Conservation (phyloP, 2,113 vertebrate genomes). For the Malaclemys terrapin region DNA sequence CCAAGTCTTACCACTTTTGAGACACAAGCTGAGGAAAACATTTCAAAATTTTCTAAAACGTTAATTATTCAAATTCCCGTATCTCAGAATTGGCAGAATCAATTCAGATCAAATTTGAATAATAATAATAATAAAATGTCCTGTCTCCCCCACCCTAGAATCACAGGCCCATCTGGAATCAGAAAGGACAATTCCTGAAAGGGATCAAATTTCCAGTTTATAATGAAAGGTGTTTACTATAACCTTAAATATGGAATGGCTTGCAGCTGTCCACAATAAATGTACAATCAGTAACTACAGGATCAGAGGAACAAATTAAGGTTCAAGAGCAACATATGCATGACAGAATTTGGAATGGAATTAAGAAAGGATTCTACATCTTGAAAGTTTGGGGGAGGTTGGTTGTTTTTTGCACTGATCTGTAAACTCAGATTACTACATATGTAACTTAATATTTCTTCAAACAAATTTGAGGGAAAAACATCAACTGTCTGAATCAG, state of each 20-base stretch:
- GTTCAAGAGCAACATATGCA: neutral
- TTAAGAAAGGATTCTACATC: neutral
- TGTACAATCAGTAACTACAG: neutral
- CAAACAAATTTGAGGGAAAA: neutral
- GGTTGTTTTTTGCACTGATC: neutral
- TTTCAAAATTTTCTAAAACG: neutral
- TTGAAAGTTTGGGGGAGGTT: neutral
- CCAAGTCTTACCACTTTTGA: neutral
- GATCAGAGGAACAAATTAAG: neutral
- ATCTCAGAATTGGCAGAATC: neutral
- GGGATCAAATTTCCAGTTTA: neutral
- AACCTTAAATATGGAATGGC: neutral
- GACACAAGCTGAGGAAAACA: neutral
- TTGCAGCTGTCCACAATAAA: neutral
- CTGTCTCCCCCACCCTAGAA: neutral
- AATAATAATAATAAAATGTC: neutral
- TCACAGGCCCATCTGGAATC: neutral
- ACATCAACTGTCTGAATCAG: neutral
- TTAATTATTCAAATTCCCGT: neutral
- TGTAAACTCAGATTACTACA: neutral
- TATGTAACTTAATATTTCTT: neutral
- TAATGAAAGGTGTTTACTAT: neutral
- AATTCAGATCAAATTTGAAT: neutral
- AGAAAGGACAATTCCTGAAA: neutral
- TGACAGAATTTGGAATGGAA: neutral